Evolutionary conservation across 1,140 invertebrate species (phyloP).

Genomic region (Hylaeus volcanicus): DNA sequence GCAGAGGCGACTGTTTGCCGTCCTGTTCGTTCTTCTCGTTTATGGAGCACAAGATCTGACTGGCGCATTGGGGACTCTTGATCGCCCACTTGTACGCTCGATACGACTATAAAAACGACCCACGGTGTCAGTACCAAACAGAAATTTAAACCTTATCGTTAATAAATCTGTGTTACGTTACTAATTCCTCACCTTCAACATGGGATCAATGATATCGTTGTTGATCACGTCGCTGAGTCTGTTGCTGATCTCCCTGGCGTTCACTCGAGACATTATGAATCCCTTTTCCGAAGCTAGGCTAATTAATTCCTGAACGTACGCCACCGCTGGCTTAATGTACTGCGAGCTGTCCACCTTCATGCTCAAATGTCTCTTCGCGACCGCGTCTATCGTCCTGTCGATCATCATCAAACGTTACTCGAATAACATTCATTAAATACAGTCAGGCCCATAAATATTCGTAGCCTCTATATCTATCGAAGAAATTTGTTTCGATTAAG

Average conservation of each 20-base stretch:
- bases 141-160: no score
- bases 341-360: constrained; percentile 86
- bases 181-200: constrained; percentile 6
- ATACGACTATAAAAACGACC: constrained; percentile 78
- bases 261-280: constrained; percentile 82
- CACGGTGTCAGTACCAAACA: neutral
- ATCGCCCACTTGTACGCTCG: constrained; percentile 87
- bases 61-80: constrained; percentile 86
- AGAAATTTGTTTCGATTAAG: no score
- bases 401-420: no score
- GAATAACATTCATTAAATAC: no score
- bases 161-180: no score
- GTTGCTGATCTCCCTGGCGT: constrained; percentile 86
- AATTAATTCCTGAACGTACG: constrained; percentile 86
- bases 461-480: no score
- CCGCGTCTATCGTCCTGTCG: constrained; percentile 83
- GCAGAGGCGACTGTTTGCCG: constrained; percentile 78
- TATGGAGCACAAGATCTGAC: constrained; percentile 88
- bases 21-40: constrained; percentile 81
- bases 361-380: constrained; percentile 86
- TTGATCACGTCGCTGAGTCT: constrained; percentile 89
- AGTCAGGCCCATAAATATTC: no score
- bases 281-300: constrained; percentile 85
- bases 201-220: constrained; percentile 71
- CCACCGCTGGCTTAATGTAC: constrained; percentile 88